Base-by-base conservation (phyloP, 2,797 vertebrate genomes). In the Dromococcyx pavoninus region DNA sequence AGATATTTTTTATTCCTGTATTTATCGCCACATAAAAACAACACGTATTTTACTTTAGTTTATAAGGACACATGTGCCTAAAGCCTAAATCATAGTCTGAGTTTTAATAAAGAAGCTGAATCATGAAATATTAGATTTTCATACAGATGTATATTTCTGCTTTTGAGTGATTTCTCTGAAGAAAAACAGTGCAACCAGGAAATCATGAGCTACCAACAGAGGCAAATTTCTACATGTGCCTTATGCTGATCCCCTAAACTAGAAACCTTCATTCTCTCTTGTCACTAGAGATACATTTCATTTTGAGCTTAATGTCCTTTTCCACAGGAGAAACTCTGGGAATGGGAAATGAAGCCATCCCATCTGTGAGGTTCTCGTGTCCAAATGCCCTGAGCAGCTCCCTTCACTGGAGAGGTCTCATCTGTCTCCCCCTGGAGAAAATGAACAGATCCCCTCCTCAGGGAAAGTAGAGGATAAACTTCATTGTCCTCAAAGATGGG, bases 161-260 rank as follows among this genome's bases (percentile, higher is more conserved):
- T 89, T 70, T 57, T 43, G 43, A 88, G 53, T 25, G 44, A 75
- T 35, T 81, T 86, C 33, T 21, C 64, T 73, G 32, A 53, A 64
- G 51, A 62, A 86, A 82, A 88, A 66, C 33, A 53, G 50, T 2
- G 6, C 18, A 86, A 91, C 64, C 67, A 90, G 60, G 70, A 92
- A 86, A 85, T 41, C 0, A 28, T 44, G 30, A 86, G 60, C 43
- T 88, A 91, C 50, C 41, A 86, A 41, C 4, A 51, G 15, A 86
- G 19, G 21, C 10, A 58, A 39, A 67, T 58, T 44, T 81, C 27
- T 54, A 66, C 9, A 28, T 0, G 0, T 27, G 33, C 48, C 50
- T 88, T 66, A 78, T 11, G 62, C 46, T 64, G 46, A 86, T 76
- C 48, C 60, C 62, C 41, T 81, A n/a, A 82, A 86, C 53, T 22